Conservation (phyloP, 2,888 invertebrate species). For the Pammene aurita region DNA sequence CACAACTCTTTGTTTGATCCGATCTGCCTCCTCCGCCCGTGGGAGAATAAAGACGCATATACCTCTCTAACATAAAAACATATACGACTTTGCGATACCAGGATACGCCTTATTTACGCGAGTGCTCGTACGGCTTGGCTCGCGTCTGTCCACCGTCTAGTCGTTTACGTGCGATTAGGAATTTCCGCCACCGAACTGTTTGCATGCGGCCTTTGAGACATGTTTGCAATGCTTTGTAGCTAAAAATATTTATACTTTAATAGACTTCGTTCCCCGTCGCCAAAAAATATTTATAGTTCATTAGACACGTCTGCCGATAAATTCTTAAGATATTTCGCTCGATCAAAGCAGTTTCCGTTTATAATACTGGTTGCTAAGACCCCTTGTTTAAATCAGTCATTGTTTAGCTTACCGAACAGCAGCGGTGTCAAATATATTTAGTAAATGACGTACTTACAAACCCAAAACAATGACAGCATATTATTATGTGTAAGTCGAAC, state of each 20-base stretch:
- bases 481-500: constrained; percentile 36
- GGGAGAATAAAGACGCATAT: constrained; percentile 23
- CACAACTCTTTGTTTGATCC: constrained; percentile 76
- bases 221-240: constrained; percentile 63
- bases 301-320: constrained; percentile 10
- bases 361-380: constrained; percentile 13
- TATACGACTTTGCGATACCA: constrained; percentile 60
- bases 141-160: constrained; percentile 79
- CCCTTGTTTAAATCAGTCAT: constrained; percentile 36
- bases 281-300: constrained; percentile 23
- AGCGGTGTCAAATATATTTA: constrained; percentile 42
- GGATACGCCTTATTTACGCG: constrained; percentile 60
- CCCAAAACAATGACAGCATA: constrained; percentile 41
- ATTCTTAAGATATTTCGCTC: constrained; percentile 23
- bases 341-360: constrained; percentile 10
- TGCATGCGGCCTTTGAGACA: constrained; percentile 62
- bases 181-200: constrained; percentile 74
- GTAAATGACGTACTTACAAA: constrained; percentile 39
- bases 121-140: constrained; percentile 59
- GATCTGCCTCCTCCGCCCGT: constrained; percentile 38
- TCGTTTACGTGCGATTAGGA: constrained; percentile 69
- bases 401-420: constrained; percentile 36
- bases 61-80: not conserved
- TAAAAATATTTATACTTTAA: constrained; percentile 69
- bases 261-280: constrained; percentile 51